Evolutionary conservation across 2,888 invertebrate genomes (phyloP).

Genomic region (Hemistola chrysoprasaria): DNA sequence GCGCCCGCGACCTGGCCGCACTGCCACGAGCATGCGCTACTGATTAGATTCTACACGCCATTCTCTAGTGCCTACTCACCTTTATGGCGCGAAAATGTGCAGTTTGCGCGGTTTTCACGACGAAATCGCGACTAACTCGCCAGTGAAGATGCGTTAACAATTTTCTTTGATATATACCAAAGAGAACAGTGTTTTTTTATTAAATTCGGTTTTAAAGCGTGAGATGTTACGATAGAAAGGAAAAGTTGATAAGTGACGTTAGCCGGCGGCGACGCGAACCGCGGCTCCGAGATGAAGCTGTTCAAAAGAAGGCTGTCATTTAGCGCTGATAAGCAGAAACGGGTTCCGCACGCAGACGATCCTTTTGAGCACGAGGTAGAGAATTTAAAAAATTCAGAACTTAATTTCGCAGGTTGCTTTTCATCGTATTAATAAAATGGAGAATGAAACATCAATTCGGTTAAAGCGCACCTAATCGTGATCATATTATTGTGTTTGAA

Average conservation of each 20-base stretch:
- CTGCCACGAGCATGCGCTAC: slow-evolving; percentile 50
- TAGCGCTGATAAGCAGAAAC: slow-evolving; percentile 78
- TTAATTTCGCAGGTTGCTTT: slow-evolving; percentile 14
- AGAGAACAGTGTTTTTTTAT: slow-evolving; percentile 28
- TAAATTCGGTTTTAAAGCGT: slow-evolving; percentile 4
- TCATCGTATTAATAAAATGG: no score
- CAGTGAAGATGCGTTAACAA: slow-evolving; percentile 40
- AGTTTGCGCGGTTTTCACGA: slow-evolving; percentile 47
- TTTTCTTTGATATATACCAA: slow-evolving; percentile 48
- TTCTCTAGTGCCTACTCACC: slow-evolving; percentile 19
- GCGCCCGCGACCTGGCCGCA: slow-evolving; percentile 70
- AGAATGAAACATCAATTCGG: no score
- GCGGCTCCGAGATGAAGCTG: slow-evolving; percentile 67
- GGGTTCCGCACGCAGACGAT: slow-evolving; percentile 65
- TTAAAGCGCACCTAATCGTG: background rate
- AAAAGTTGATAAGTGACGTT: slow-evolving; percentile 52
- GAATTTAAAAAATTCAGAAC: slow-evolving; percentile 24
- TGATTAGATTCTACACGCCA: slow-evolving; percentile 15
- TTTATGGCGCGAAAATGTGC: slow-evolving; percentile 48
- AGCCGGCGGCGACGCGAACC: slow-evolving; percentile 38
- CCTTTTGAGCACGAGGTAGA: slow-evolving; percentile 77
- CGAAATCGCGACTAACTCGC: slow-evolving; percentile 48
- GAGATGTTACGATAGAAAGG: slow-evolving; percentile 37
- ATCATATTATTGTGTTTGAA: slow-evolving; percentile 4
- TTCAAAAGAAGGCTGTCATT: slow-evolving; percentile 78